Evolutionary conservation across 2,113 vertebrate species (phyloP).

Genomic region (Nothocercus julius): DNA sequence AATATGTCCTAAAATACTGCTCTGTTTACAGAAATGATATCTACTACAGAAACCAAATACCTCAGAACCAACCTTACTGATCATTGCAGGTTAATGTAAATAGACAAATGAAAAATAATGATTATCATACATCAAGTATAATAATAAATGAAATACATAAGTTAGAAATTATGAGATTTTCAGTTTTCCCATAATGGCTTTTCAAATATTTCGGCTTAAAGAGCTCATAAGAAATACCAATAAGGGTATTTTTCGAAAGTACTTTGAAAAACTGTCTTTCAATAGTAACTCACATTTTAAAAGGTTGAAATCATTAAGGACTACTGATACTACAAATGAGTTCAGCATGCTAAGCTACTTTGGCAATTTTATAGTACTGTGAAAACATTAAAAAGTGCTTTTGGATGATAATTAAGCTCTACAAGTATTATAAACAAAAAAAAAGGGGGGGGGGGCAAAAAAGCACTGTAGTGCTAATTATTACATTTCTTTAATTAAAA

Average conservation of each 20-base stretch:
- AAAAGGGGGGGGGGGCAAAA: no score
- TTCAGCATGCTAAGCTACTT: conserved; percentile 16
- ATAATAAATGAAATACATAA: neutral
- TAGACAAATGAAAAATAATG: neutral
- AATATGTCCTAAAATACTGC: neutral
- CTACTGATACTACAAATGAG: conserved; percentile 23
- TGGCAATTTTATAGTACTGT: neutral
- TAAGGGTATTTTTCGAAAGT: neutral
- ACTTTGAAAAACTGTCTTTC: neutral
- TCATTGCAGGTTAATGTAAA: neutral
- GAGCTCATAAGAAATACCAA: neutral
- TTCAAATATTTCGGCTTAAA: neutral
- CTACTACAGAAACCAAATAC: neutral
- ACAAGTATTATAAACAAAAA: neutral
- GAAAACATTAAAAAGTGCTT: neutral
- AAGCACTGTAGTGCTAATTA: neutral
- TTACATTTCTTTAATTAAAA: neutral
- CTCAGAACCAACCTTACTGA: neutral
- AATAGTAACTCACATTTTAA: neutral
- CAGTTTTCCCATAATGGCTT: neutral
- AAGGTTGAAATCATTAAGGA: conserved; percentile 27
- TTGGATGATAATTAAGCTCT: conserved; percentile 9
- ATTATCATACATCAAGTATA: neutral
- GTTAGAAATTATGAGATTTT: neutral
- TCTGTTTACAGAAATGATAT: neutral